Conservation (phyloP, 1,140 invertebrate genomes). For the Theocolax elegans region DNA sequence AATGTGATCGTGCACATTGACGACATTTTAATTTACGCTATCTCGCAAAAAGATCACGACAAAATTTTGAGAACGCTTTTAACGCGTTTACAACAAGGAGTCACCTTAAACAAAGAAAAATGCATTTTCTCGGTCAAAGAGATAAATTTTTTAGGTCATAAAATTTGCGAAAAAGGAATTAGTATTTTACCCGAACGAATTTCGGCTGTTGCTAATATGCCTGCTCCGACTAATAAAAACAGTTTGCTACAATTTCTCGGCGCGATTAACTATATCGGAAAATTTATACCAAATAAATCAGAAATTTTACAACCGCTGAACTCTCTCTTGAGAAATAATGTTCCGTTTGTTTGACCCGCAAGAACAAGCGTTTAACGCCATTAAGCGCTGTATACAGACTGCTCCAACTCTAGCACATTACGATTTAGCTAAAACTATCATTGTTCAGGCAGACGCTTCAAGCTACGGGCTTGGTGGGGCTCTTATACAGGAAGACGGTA, state of each 20-base stretch:
- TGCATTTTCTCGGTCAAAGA: slow-evolving; percentile 45
- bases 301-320: slow-evolving; percentile 46
- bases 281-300: slow-evolving; percentile 46
- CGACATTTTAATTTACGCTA: slow-evolving; percentile 51
- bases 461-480: too few relatives aligned
- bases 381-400: slow-evolving; percentile 30
- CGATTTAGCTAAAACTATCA: slow-evolving; percentile 36
- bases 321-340: slow-evolving; percentile 39
- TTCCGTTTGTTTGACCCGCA: slow-evolving; percentile 27
- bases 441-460: slow-evolving; percentile 46
- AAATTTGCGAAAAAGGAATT: slow-evolving; percentile 48
- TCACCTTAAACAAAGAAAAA: slow-evolving; percentile 51
- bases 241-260: too few relatives aligned
- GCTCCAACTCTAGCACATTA: slow-evolving; percentile 39
- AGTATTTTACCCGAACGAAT: slow-evolving; percentile 50
- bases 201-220: slow-evolving; percentile 50
- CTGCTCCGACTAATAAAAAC: slow-evolving; percentile 50
- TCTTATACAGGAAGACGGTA: slow-evolving; percentile 21
- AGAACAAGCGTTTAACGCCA: slow-evolving; percentile 33
- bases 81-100: slow-evolving; percentile 43
- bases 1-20: too few relatives aligned
- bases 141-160: too few relatives aligned
- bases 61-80: slow-evolving; percentile 46
- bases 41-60: slow-evolving; percentile 48
- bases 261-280: slow-evolving; percentile 44